These are phyloP conservation scores for Frankliniella fusca DNA, from an alignment of 2,888 invertebrate species.

Conservation along the genomic window DNA sequence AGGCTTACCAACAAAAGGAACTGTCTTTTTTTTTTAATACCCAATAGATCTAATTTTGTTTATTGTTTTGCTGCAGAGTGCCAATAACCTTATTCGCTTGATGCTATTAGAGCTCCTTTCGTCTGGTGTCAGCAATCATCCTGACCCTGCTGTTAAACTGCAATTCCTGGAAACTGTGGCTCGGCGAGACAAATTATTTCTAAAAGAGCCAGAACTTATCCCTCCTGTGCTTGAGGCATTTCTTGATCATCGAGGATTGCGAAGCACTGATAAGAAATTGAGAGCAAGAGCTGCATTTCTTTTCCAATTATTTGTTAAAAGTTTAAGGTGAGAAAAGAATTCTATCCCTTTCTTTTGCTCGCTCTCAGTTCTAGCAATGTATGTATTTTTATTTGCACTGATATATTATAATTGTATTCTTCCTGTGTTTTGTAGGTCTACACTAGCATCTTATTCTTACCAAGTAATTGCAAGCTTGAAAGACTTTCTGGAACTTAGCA, in stretches of 20 bases:
- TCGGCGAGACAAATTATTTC: conserved; percentile 55
- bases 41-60: not conserved
- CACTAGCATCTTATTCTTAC: conserved; percentile 48
- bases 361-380: no score
- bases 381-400: not conserved
- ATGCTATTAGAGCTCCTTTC: conserved; percentile 44
- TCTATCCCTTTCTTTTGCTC: not conserved
- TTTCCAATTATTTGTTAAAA: conserved; percentile 54
- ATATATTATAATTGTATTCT: not conserved
- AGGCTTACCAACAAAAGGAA: not conserved
- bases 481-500: conserved; percentile 50
- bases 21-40: not conserved
- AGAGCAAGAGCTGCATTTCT: conserved; percentile 54
- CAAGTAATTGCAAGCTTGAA: conserved; percentile 51
- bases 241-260: conserved; percentile 52
- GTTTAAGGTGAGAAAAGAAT: conserved; percentile 47
- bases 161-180: conserved; percentile 47
- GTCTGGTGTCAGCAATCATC: conserved; percentile 49
- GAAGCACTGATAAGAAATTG: conserved; percentile 49
- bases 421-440: conserved; percentile 42
- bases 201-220: conserved; percentile 49
- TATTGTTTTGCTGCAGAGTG: not conserved
- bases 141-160: conserved; percentile 49
- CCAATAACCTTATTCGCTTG: not conserved
- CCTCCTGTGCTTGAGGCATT: conserved; percentile 50